These are phyloP conservation scores for Phenganax subtilis DNA, from an alignment of 92 coral and sea anemone species.

Conservation along the genomic window DNA sequence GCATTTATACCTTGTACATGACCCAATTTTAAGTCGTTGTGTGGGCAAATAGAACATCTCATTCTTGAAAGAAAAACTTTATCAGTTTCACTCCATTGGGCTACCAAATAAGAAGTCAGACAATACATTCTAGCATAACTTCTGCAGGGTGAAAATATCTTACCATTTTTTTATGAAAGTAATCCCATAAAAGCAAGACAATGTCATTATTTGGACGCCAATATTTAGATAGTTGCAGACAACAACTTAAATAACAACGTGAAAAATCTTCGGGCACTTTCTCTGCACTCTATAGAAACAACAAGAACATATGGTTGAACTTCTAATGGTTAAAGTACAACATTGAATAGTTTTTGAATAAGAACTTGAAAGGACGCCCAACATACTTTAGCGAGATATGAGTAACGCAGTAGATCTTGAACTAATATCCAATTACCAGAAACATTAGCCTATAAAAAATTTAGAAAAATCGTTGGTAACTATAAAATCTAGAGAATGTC, in stretches of 20 bases:
- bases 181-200: conserved; percentile 87
- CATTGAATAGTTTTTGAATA: neutral
- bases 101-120: neutral
- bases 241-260: conserved; percentile 69
- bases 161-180: conserved; percentile 88
- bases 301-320: neutral
- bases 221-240: conserved; percentile 64
- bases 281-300: neutral
- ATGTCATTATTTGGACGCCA: conserved; percentile 90
- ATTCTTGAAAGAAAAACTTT: conserved; percentile 50
- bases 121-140: neutral
- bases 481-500: neutral
- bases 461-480: neutral
- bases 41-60: conserved; percentile 68
- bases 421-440: conserved; percentile 92
- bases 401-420: conserved; percentile 63
- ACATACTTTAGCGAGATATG: conserved; percentile 39
- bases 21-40: conserved; percentile 58
- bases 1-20: conserved; percentile 59
- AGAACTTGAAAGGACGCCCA: neutral
- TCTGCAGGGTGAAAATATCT: neutral
- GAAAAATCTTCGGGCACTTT: conserved; percentile 32
- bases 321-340: neutral
- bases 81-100: neutral
- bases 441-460: conserved; percentile 57